Conservation (phyloP, 2,888 invertebrate genomes). For the Dorcus parallelipipedus region DNA sequence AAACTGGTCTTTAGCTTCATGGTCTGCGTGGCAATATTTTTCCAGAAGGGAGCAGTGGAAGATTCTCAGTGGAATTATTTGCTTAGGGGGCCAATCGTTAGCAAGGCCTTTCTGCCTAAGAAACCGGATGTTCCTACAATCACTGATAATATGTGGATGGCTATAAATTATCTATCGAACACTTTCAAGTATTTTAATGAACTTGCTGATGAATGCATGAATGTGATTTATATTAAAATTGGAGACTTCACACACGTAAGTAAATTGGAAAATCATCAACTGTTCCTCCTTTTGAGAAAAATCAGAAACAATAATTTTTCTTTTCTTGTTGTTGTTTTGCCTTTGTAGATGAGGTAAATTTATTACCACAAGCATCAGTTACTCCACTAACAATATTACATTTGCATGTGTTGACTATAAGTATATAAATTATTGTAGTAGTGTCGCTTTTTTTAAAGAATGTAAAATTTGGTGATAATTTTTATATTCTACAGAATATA, state of each 20-base stretch:
- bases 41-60: conserved; percentile 59
- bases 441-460: too few species aligned
- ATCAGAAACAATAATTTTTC: too few species aligned
- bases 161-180: conserved; percentile 60
- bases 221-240: conserved; percentile 56
- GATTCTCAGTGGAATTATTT: conserved; percentile 74
- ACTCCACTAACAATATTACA: too few species aligned
- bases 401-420: too few species aligned
- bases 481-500: conserved; percentile 51
- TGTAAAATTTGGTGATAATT: too few species aligned
- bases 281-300: too few species aligned
- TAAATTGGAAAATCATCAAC: background rate
- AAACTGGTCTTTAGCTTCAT: conserved; percentile 87
- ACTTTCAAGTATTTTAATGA: conserved; percentile 56
- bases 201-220: conserved; percentile 54
- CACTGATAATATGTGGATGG: conserved; percentile 68
- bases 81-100: conserved; percentile 68
- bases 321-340: too few species aligned
- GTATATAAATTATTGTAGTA: too few species aligned
- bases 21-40: conserved; percentile 71
- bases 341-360: too few species aligned
- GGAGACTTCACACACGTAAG: conserved; percentile 61
- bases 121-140: conserved; percentile 62
- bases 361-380: too few species aligned
- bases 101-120: conserved; percentile 50